phyloP scores from a whole-genome alignment of 2,888 invertebrate species.

The Spilosoma lubricipeda region DNA sequence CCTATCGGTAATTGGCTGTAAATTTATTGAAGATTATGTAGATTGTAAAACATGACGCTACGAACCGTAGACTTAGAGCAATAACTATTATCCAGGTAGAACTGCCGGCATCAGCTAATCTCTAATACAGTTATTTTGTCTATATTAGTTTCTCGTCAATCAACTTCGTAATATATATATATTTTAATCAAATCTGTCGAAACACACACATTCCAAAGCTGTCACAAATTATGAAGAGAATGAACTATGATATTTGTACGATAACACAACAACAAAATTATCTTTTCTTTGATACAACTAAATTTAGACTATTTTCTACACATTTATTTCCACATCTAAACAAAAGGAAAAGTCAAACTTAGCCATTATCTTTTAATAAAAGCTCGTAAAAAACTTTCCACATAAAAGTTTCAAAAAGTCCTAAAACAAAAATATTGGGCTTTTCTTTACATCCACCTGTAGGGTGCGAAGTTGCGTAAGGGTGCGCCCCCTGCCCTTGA shows the following conservation, averaged over 20 bases:
- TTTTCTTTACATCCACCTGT: slow-evolving; percentile 62
- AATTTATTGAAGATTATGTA: background rate
- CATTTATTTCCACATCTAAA: background rate
- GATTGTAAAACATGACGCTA: background rate
- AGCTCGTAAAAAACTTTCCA: background rate
- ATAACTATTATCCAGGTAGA: too few species aligned
- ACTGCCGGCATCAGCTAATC: too few species aligned
- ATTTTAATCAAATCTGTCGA: background rate
- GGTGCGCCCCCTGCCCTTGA: slow-evolving; percentile 71
- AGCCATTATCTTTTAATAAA: background rate
- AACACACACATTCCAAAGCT: background rate
- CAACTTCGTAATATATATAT: background rate
- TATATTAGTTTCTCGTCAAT: background rate
- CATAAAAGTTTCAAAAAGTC: slow-evolving; percentile 22
- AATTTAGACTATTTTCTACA: background rate
- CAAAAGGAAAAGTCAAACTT: background rate
- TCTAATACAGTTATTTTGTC: too few species aligned
- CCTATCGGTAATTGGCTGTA: background rate
- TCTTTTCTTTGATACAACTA: background rate
- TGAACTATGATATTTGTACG: background rate
- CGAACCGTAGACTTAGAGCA: too few species aligned
- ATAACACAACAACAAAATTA: background rate
- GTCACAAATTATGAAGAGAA: background rate
- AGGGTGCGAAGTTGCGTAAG: slow-evolving; percentile 55
- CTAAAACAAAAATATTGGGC: slow-evolving; percentile 30